phyloP scores from a whole-genome alignment of 2,797 vertebrate species.

The Hippopotamyrus pictus region DNA sequence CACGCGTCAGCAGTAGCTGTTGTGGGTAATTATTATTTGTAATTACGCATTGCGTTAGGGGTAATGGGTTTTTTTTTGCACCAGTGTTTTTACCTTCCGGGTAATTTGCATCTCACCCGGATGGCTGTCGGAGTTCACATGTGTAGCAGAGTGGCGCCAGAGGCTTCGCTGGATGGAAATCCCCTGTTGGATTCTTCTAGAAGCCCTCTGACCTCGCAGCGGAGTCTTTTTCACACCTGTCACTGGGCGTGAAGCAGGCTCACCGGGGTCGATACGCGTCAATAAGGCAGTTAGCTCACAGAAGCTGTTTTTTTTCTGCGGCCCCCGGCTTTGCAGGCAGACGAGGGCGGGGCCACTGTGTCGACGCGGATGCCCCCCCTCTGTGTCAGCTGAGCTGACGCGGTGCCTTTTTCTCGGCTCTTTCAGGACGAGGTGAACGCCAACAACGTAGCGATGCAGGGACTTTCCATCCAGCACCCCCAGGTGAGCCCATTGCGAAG shows the following conservation, averaged over 20 bases:
- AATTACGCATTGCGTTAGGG: constrained; percentile 25
- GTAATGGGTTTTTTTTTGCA: constrained; percentile 10
- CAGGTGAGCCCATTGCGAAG: constrained; percentile 57
- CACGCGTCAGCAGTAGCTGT: background rate
- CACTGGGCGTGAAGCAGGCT: background rate
- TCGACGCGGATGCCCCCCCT: background rate
- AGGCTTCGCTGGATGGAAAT: background rate
- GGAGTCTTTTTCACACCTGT: background rate
- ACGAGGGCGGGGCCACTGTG: background rate
- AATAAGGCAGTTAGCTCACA: background rate
- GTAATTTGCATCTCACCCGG: constrained; percentile 27
- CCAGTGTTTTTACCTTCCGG: constrained; percentile 28
- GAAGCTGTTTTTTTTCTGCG: background rate
- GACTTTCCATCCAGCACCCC: constrained; percentile 72
- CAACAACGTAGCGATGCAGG: constrained; percentile 69
- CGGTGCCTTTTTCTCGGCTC: constrained; percentile 46
- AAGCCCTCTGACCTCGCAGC: background rate
- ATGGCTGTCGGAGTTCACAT: constrained; percentile 31
- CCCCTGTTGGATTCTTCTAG: background rate
- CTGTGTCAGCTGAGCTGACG: background rate
- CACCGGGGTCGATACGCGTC: background rate
- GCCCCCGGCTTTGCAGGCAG: background rate
- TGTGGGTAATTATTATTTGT: constrained; percentile 3
- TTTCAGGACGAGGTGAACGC: constrained; percentile 66
- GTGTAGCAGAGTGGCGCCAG: constrained; percentile 26